Evolutionary conservation across 2,797 vertebrate genomes (phyloP).

Genomic region (Ptychobarbus kaznakovi): DNA sequence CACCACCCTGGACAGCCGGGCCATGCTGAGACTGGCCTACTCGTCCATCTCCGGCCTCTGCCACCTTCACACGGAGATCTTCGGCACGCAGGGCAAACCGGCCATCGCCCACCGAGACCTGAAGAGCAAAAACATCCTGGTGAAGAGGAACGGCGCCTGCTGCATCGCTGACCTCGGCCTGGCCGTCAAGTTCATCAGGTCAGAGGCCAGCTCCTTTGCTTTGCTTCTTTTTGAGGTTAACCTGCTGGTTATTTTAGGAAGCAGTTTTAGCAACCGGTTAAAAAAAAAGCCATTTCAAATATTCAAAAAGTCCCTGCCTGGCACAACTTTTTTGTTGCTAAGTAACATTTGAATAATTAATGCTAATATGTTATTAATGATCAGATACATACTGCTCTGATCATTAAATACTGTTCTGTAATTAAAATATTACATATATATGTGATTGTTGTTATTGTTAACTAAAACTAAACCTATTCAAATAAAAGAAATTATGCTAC

Average conservation of each 20-base stretch:
- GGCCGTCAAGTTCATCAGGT: slow-evolving; percentile 97
- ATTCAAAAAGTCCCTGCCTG: neutral
- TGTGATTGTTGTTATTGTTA: neutral
- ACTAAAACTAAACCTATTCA: neutral
- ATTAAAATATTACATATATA: neutral
- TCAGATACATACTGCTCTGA: neutral
- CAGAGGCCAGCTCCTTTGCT: neutral
- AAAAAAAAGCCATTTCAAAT: neutral
- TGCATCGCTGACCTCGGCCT: slow-evolving; percentile 96
- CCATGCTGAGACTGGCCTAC: slow-evolving; percentile 91
- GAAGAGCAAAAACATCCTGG: slow-evolving; percentile 98
- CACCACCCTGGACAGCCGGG: slow-evolving; percentile 90
- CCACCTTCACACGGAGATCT: slow-evolving; percentile 97
- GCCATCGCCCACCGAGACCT: slow-evolving; percentile 96
- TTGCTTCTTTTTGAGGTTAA: neutral
- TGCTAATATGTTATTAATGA: neutral
- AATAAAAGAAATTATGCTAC: neutral
- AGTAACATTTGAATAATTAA: neutral
- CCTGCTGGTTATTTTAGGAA: too few relatives aligned
- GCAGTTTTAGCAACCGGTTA: neutral
- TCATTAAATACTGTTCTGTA: neutral
- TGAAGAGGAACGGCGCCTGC: slow-evolving; percentile 95
- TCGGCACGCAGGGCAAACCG: slow-evolving; percentile 95
- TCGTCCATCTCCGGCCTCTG: slow-evolving; percentile 93
- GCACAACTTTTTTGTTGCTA: neutral